phyloP scores from a whole-genome alignment of 1,140 invertebrate genomes.

The Elymnias hypermnestra region DNA sequence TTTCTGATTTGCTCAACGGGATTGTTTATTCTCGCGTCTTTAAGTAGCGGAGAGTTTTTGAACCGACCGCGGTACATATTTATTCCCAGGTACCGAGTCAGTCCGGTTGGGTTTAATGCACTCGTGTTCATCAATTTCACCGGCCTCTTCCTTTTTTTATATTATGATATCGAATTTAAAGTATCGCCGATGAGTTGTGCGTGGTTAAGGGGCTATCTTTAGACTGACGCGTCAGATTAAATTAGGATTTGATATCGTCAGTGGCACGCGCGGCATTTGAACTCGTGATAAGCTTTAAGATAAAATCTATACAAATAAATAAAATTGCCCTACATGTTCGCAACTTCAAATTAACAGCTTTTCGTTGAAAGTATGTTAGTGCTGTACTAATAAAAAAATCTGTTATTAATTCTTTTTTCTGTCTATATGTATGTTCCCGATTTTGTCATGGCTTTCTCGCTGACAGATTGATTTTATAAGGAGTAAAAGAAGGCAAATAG shows the following conservation, averaged over 20 bases:
- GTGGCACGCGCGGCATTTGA: no score
- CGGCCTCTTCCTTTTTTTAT: constrained; percentile 19
- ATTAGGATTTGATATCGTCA: neutral
- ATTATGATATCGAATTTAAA: constrained; percentile 14
- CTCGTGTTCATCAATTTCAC: constrained; percentile 34
- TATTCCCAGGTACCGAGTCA: constrained; percentile 43
- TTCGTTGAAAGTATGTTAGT: no score
- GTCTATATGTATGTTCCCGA: no score
- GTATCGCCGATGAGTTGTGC: constrained; percentile 8
- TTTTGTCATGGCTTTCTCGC: no score
- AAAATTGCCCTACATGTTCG: no score
- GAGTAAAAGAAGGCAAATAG: no score
- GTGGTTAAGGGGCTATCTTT: constrained; percentile 12
- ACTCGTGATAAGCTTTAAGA: no score
- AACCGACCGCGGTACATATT: constrained; percentile 42
- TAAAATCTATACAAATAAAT: no score
- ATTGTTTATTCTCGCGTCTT: constrained; percentile 42
- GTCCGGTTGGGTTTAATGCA: constrained; percentile 42
- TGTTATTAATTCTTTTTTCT: no score
- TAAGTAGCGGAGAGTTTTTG: constrained; percentile 28
- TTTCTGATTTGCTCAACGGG: constrained; percentile 26
- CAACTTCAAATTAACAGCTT: no score
- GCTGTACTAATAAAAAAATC: no score
- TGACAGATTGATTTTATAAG: no score
- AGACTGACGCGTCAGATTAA: constrained; percentile 6